phyloP scores from a whole-genome alignment of 2,888 invertebrate species.

The Nipponacmea schrenckii region DNA sequence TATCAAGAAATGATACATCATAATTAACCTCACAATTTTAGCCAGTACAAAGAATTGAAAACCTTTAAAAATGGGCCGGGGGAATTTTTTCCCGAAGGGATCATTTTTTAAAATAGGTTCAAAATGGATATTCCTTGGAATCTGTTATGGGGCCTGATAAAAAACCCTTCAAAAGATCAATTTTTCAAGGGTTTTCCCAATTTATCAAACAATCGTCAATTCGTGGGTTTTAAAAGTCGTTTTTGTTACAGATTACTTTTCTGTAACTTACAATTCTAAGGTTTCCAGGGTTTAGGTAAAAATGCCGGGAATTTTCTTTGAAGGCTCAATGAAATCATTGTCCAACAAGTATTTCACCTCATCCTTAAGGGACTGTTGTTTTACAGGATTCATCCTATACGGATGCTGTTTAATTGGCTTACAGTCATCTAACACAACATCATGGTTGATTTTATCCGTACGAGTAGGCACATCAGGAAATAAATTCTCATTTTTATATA shows the following conservation, averaged over 20 bases:
- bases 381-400: slow-evolving; percentile 22
- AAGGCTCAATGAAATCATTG: slow-evolving; percentile 40
- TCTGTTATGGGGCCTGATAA: slow-evolving; percentile 32
- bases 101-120: no score
- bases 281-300: slow-evolving; percentile 31
- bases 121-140: no score
- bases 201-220: slow-evolving; percentile 40
- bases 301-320: slow-evolving; percentile 35
- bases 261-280: slow-evolving; percentile 36
- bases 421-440: slow-evolving; percentile 21
- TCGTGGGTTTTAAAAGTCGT: slow-evolving; percentile 37
- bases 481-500: slow-evolving; percentile 3
- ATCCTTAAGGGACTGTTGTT: slow-evolving; percentile 18
- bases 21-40: no score
- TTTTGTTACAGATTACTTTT: slow-evolving; percentile 40
- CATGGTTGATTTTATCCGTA: slow-evolving; percentile 12
- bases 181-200: slow-evolving; percentile 34
- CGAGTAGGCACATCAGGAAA: slow-evolving; percentile 20
- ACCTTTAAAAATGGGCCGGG: no score
- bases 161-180: slow-evolving; percentile 29
- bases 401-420: slow-evolving; percentile 21
- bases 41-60: no score
- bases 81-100: no score
- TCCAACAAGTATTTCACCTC: slow-evolving; percentile 36
- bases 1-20: no score